Evolutionary conservation across 2,888 invertebrate genomes (phyloP), one percentile per base, ranked within the genome.

Genomic region (Metellina segmentata): DNA sequence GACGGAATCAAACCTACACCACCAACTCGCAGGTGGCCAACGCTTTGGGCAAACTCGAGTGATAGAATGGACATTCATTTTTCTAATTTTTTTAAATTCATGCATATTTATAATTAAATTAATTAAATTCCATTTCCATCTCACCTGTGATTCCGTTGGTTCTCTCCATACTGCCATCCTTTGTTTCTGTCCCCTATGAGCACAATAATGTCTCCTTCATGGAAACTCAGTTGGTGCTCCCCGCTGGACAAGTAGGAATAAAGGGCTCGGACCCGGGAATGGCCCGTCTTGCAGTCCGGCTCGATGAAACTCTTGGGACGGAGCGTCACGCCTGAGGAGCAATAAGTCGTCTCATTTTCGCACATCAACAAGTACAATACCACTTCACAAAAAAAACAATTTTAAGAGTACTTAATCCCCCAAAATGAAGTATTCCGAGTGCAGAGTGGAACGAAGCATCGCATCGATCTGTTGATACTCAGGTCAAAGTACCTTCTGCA

Each of bases 141-240:
- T 89, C 93, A 95, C 95, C 94, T 97, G 94, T 98, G 98, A n/a
- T 98, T 98, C 89, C 98, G 96, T 94, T 97, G 95, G 95, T 98
- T 98, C 95, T 98, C 98, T n/a, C 98, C 98, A 94, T 98, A 98
- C 95, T 98, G 98, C 98, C 98, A 98, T 49, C 98, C 98, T 95
- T 98, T 98, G 94, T 98, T 98, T 94, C 98, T 96, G 94, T 98
- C 98, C 48, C 98, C 98, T 94, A 98, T 97, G 93, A 98, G 95
- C 8, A 97, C 97, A 89, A 98, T 97, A 92, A 97, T 96, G 95
- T 98, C 98, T 93, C 98, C 98, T 95, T 98, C 98, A 93, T 97
- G 97, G 95, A 98, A 98, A 94, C 97, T 97, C 92, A 98, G 96
- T 95, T 98, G 98, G 95, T 98, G 98, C 94, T 98, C 98, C 7